Evolutionary conservation across 2,113 vertebrate species (phyloP).

Genomic region (Microcebus jonahi): DNA sequence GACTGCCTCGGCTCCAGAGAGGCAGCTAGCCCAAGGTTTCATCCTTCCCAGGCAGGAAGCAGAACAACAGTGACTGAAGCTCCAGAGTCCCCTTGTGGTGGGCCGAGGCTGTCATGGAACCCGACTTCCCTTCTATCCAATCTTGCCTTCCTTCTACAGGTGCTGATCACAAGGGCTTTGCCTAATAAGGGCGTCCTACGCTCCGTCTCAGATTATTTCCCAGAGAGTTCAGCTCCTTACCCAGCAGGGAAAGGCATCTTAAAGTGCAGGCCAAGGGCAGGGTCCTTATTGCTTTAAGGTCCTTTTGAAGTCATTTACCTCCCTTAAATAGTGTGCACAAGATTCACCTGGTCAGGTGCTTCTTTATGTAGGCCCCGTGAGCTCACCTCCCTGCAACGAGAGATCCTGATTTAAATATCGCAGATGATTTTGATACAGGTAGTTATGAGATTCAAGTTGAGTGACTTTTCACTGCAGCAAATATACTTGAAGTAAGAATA

Average conservation of each 20-base stretch:
- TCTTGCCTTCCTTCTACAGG: background rate
- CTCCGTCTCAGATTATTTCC: background rate
- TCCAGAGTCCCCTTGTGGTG: background rate
- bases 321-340: background rate
- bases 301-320: background rate
- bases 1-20: background rate
- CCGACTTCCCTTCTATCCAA: background rate
- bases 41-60: background rate
- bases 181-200: background rate
- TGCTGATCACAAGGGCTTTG: background rate
- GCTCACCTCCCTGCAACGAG: background rate
- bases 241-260: no score
- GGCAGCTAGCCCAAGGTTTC: background rate
- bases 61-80: background rate
- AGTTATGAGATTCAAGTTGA: background rate
- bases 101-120: no score
- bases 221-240: background rate
- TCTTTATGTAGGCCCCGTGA: background rate
- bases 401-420: background rate
- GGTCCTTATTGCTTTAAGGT: background rate
- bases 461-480: background rate
- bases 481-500: background rate
- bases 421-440: background rate
- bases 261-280: background rate
- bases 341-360: background rate